phyloP scores from a whole-genome alignment of 2,113 vertebrate genomes.

The Notiomystis cincta region DNA sequence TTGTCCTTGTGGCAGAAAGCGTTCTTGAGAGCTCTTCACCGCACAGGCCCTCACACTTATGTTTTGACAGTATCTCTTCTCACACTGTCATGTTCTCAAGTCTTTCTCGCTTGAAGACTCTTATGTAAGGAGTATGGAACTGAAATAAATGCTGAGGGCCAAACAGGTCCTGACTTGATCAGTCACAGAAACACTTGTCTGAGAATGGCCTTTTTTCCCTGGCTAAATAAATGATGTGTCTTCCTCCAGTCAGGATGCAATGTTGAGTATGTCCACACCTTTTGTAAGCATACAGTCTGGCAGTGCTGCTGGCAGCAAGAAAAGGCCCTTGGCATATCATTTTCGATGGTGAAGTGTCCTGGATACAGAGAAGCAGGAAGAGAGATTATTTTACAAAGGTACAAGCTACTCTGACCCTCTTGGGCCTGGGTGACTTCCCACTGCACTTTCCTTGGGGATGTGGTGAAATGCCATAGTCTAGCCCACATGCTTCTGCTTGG shows the following conservation, averaged over 20 bases:
- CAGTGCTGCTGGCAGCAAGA: background rate
- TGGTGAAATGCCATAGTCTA: background rate
- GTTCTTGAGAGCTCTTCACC: background rate
- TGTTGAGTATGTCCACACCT: background rate
- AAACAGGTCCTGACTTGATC: background rate
- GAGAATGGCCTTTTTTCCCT: background rate
- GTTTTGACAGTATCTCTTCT: constrained; percentile 39
- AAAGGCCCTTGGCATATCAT: background rate
- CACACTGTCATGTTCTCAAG: background rate
- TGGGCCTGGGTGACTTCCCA: background rate
- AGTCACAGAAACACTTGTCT: background rate
- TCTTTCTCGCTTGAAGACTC: background rate
- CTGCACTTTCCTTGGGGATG: background rate
- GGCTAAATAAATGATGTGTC: background rate
- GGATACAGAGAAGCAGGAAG: background rate
- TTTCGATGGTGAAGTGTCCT: background rate
- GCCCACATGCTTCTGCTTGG: background rate
- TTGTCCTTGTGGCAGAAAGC: background rate
- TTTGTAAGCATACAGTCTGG: background rate
- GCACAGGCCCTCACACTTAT: background rate
- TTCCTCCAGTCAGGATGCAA: background rate
- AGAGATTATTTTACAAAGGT: constrained; percentile 3
- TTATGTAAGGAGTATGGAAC: background rate
- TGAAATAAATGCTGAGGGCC: background rate
- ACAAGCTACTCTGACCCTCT: background rate